These are phyloP conservation scores for Drosophila atroscutellata DNA, from an alignment of 2,888 invertebrate genomes.

Conservation along the genomic window DNA sequence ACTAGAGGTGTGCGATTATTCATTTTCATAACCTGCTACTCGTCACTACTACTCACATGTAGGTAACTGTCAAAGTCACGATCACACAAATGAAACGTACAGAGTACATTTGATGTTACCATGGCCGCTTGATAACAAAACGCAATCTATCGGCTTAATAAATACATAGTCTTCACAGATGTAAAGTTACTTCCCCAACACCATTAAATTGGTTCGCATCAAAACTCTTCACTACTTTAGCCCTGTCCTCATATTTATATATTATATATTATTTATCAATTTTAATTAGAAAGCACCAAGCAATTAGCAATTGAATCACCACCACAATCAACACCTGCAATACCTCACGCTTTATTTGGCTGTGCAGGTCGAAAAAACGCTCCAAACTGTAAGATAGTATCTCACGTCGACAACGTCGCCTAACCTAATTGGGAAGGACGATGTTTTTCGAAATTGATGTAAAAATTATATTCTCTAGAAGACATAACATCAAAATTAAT, in stretches of 20 bases:
- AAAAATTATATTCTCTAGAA: neutral
- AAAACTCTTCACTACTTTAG: neutral
- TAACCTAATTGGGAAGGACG: neutral
- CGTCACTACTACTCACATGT: conserved; percentile 4
- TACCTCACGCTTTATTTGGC: neutral
- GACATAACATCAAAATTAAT: neutral
- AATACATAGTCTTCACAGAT: neutral
- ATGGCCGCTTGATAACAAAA: neutral
- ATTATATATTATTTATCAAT: neutral
- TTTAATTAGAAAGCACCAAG: neutral
- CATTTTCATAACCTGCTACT: conserved; percentile 15
- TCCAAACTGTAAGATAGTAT: neutral
- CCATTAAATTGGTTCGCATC: neutral
- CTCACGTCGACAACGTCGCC: neutral
- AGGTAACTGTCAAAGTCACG: conserved; percentile 4
- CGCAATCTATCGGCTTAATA: neutral
- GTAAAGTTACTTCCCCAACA: neutral
- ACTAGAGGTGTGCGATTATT: conserved; percentile 42
- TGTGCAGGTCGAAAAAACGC: neutral
- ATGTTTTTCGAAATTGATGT: neutral
- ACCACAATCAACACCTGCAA: neutral
- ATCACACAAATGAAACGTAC: neutral
- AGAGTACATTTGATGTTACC: neutral
- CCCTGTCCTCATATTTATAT: neutral
- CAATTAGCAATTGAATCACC: neutral